Percentiles rank a stretch among this genome's conserved stretches.
Evolutionary conservation across 2,113 vertebrate species (phyloP).

Genomic region (Bos indicus): DNA sequence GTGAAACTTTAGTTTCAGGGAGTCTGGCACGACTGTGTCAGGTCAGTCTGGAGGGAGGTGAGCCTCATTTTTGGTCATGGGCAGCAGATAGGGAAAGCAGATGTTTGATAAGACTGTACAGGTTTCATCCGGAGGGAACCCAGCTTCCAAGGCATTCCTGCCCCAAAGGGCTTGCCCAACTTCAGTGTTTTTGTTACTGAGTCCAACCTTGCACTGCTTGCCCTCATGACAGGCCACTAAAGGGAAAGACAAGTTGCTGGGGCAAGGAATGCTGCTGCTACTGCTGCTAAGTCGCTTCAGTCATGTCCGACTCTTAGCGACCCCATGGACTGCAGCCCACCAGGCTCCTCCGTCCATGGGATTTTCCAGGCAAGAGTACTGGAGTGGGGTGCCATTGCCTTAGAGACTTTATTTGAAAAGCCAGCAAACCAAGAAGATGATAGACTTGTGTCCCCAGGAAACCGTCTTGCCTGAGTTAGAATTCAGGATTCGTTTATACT

Average conservation of each 20-base stretch:
- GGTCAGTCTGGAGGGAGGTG: not conserved
- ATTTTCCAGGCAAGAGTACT: no score
- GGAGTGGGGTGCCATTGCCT: no score
- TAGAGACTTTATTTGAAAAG: not conserved
- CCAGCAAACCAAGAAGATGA: not conserved
- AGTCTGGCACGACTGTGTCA: not conserved
- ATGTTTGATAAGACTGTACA: not conserved
- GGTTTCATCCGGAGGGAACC: not conserved
- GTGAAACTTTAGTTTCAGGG: not conserved
- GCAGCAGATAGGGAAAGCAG: not conserved
- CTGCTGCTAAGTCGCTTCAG: no score
- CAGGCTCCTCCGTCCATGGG: no score
- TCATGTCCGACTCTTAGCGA: no score
- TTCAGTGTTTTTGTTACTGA: not conserved
- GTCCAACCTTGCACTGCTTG: not conserved
- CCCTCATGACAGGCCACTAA: not conserved
- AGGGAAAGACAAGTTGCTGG: not conserved
- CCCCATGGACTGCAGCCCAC: no score
- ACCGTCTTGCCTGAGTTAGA: not conserved
- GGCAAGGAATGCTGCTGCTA: not conserved
- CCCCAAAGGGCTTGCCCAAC: not conserved
- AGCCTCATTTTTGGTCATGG: not conserved
- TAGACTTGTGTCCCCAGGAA: not conserved
- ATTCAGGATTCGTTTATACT: not conserved
- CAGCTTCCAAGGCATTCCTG: not conserved